A percentile compares a stretch with the other conserved stretches of the same genome.
These are phyloP conservation scores for Tipula confusa DNA, from an alignment of 2,888 invertebrate species.

Conservation along the genomic window DNA sequence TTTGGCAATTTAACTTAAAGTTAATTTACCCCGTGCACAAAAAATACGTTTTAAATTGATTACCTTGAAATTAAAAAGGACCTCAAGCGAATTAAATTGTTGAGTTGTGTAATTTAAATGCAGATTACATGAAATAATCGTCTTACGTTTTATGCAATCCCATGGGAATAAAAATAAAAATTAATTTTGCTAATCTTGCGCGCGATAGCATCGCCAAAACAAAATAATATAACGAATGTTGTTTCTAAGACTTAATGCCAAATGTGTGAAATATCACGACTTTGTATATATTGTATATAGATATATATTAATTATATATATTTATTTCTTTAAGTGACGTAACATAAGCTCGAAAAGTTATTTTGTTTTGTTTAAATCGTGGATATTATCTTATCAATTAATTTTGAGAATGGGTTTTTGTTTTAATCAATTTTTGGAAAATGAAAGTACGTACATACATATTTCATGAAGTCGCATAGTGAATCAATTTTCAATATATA, in stretches of 20 bases:
- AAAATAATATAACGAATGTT: neutral
- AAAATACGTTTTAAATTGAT: neutral
- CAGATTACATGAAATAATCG: no score
- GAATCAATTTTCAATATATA: neutral
- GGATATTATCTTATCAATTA: neutral
- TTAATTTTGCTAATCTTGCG: neutral
- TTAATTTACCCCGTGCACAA: neutral
- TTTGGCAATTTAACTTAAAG: neutral
- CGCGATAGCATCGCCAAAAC: neutral
- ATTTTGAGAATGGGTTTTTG: neutral
- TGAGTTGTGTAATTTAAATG: no score
- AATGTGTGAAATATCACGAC: slow-evolving; percentile 6
- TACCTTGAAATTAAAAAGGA: neutral
- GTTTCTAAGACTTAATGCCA: neutral
- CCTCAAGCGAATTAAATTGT: neutral
- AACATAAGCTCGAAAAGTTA: neutral
- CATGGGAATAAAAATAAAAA: neutral
- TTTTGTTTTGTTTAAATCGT: neutral
- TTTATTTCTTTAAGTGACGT: neutral
- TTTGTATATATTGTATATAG: no score
- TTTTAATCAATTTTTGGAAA: neutral
- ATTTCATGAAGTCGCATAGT: neutral
- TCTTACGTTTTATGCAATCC: neutral
- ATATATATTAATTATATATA: no score
- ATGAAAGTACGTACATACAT: no score